These are phyloP conservation scores for Pitangus sulphuratus DNA, from an alignment of 2,797 vertebrate genomes.

Conservation along the genomic window DNA sequence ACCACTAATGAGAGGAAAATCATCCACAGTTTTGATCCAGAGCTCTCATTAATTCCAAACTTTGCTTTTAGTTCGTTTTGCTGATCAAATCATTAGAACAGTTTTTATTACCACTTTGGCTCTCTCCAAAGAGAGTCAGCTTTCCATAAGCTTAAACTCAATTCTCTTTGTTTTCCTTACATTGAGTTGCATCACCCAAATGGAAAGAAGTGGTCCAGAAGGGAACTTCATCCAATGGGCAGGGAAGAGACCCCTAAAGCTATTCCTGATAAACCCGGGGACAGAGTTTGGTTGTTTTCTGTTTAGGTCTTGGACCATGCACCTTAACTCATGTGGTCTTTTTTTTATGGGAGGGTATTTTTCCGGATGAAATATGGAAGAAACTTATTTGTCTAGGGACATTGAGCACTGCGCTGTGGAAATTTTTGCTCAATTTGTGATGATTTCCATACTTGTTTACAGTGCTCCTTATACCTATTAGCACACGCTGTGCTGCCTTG, in stretches of 20 bases:
- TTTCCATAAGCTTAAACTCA: neutral
- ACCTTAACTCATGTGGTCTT: accelerated
- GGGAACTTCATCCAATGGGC: neutral
- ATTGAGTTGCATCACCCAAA: neutral
- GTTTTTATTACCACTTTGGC: conserved; percentile 45
- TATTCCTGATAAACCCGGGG: neutral
- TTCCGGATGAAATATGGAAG: neutral
- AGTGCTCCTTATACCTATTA: neutral
- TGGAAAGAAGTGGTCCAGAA: neutral
- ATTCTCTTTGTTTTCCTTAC: neutral
- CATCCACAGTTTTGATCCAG: conserved; percentile 72
- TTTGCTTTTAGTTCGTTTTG: conserved; percentile 70
- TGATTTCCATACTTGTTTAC: neutral
- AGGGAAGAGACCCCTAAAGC: neutral
- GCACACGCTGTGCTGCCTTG: neutral
- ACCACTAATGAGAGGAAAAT: conserved; percentile 73
- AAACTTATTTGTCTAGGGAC: neutral
- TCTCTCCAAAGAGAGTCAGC: conserved; percentile 23
- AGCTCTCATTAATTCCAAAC: conserved; percentile 76
- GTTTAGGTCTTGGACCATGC: neutral
- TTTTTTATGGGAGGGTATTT: neutral
- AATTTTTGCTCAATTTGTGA: neutral
- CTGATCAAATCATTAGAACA: conserved; percentile 71
- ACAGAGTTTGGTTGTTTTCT: neutral
- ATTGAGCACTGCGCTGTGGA: neutral